A percentile compares a stretch with the other conserved stretches of the same genome.
These are phyloP conservation scores for Himalopsyche anomala DNA, from an alignment of 2,888 invertebrate genomes.

Conservation along the genomic window DNA sequence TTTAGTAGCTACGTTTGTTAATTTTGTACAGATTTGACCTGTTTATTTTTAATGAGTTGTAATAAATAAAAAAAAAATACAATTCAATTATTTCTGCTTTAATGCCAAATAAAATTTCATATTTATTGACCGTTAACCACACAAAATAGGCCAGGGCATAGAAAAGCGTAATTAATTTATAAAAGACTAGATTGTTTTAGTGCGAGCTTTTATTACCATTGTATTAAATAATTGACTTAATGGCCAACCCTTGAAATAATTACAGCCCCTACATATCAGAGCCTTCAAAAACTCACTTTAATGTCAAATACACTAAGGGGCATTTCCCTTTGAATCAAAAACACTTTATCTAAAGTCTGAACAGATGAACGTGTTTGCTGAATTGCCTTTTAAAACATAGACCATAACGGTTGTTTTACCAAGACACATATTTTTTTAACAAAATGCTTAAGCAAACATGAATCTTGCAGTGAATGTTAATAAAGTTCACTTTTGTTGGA, in stretches of 20 bases:
- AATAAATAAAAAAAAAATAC: no score
- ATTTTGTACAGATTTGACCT: no score
- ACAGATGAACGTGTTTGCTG: not conserved
- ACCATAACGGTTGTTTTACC: not conserved
- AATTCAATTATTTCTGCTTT: not conserved
- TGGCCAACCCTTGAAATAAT: slow-evolving; percentile 39
- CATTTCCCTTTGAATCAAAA: slow-evolving; percentile 27
- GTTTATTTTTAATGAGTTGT: no score
- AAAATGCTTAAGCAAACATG: slow-evolving; percentile 15
- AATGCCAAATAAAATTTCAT: not conserved
- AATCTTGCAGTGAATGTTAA: not conserved
- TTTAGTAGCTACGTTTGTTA: no score
- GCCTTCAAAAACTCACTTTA: slow-evolving; percentile 39
- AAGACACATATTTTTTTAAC: not conserved
- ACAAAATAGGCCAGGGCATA: slow-evolving; percentile 21
- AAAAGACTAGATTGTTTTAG: slow-evolving; percentile 42
- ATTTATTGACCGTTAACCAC: slow-evolving; percentile 14
- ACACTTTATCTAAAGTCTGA: not conserved
- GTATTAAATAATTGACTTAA: slow-evolving; percentile 42
- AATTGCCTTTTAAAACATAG: slow-evolving; percentile 2
- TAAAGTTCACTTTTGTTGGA: not conserved
- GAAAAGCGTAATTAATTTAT: not conserved
- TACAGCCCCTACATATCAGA: slow-evolving; percentile 28
- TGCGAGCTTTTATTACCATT: slow-evolving; percentile 24
- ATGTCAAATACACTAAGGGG: slow-evolving; percentile 40